Evolutionary conservation across 2,113 vertebrate species (phyloP).

Genomic region (Chionodraco myersi): DNA sequence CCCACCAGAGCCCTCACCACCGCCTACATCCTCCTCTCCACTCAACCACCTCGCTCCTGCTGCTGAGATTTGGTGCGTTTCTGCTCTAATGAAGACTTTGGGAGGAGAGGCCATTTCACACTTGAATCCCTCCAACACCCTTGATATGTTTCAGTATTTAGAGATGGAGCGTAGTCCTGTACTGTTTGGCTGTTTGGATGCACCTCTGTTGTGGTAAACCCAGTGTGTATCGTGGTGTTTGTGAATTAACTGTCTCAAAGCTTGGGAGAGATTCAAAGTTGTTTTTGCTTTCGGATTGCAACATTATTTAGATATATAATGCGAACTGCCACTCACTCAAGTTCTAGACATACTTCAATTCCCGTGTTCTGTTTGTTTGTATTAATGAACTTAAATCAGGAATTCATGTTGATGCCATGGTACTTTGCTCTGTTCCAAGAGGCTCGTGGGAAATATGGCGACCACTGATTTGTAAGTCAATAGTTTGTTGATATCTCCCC

Average conservation of each 20-base stretch:
- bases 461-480: constrained; percentile 68
- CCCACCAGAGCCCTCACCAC: constrained; percentile 34
- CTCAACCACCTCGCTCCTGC: constrained; percentile 52
- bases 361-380: constrained; percentile 9
- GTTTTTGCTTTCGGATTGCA: constrained; percentile 17
- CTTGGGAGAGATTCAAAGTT: constrained; percentile 1
- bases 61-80: constrained; percentile 59
- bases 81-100: constrained; percentile 79
- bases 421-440: constrained; percentile 30
- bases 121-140: constrained; percentile 72
- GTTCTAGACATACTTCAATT: constrained; percentile 15
- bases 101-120: constrained; percentile 80
- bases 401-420: constrained; percentile 35
- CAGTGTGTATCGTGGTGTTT: constrained; percentile 25
- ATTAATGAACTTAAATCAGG: constrained; percentile 43
- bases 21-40: constrained; percentile 52
- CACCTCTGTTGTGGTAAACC: constrained; percentile 33
- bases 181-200: constrained; percentile 33
- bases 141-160: constrained; percentile 63
- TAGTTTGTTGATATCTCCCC: constrained; percentile 56
- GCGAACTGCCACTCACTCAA: background rate
- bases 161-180: constrained; percentile 28
- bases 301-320: background rate
- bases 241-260: constrained; percentile 2
- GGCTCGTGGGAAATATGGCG: constrained; percentile 48